These are phyloP conservation scores for Lasioglossum albipes DNA, from an alignment of 1,140 invertebrate genomes.

Conservation along the genomic window DNA sequence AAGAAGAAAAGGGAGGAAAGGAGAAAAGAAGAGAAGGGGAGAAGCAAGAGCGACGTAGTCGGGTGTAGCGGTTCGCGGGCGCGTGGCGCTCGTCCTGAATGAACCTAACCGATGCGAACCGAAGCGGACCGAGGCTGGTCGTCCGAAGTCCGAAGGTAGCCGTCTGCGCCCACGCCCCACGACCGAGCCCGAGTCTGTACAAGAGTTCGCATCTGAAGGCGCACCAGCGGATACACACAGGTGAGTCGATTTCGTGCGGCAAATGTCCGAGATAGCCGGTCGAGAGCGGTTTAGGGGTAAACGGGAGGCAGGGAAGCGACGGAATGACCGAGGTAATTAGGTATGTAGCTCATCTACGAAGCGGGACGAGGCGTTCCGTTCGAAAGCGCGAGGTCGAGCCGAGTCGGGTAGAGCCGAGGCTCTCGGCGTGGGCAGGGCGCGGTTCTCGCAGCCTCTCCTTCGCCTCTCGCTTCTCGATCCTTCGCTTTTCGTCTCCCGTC, in stretches of 20 bases:
- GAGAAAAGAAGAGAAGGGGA: no score
- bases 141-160: no score
- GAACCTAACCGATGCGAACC: slow-evolving; percentile 49
- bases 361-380: slow-evolving; percentile 52
- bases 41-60: slow-evolving; percentile 74
- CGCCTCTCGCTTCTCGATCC: slow-evolving; percentile 10
- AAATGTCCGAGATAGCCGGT: slow-evolving; percentile 5
- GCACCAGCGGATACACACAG: slow-evolving; percentile 98
- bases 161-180: no score
- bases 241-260: slow-evolving; percentile 82
- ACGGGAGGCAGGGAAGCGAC: slow-evolving; percentile 5
- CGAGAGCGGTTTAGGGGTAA: slow-evolving; percentile 4
- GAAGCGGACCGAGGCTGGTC: not conserved
- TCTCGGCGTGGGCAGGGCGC: slow-evolving; percentile 58
- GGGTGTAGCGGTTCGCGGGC: slow-evolving; percentile 55
- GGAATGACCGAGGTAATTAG: slow-evolving; percentile 52
- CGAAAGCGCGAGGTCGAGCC: slow-evolving; percentile 61
- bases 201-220: slow-evolving; percentile 98
- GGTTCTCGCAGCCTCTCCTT: slow-evolving; percentile 41
- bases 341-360: slow-evolving; percentile 66
- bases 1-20: not conserved
- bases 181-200: no score
- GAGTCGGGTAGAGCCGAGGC: not conserved
- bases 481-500: no score
- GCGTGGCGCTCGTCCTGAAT: slow-evolving; percentile 76